These are phyloP conservation scores for Palythoa heliodiscus DNA, from an alignment of 92 coral and sea anemone species.

Conservation along the genomic window DNA sequence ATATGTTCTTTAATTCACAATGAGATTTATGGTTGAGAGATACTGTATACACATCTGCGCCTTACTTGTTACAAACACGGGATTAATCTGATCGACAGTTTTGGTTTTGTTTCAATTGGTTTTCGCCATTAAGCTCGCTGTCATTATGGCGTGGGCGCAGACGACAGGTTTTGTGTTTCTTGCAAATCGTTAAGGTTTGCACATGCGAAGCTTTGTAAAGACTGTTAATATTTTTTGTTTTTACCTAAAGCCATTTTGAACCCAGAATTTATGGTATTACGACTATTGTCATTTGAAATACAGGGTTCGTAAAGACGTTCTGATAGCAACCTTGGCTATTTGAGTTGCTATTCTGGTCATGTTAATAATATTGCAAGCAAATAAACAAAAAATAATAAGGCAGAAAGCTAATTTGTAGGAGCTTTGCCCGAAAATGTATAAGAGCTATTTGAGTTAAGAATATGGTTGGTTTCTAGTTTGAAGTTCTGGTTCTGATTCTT, in stretches of 20 bases:
- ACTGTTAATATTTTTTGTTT: background rate
- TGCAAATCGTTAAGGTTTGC: background rate
- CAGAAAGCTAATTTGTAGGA: background rate
- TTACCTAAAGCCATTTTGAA: background rate
- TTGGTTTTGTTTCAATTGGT: background rate
- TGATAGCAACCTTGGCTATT: background rate
- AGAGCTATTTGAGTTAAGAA: background rate
- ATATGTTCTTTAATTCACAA: background rate
- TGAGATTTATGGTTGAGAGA: too few species aligned
- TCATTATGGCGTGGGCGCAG: constrained; percentile 26
- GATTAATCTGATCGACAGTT: constrained; percentile 4
- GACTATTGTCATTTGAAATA: background rate
- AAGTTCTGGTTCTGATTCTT: constrained; percentile 9
- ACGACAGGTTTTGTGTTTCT: background rate
- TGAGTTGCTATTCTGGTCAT: background rate
- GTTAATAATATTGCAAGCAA: background rate
- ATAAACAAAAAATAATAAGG: background rate
- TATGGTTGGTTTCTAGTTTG: background rate
- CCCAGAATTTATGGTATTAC: background rate
- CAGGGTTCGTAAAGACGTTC: background rate
- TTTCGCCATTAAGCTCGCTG: background rate
- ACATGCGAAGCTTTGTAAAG: background rate
- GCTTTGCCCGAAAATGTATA: background rate
- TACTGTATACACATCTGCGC: too few species aligned
- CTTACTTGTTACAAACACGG: background rate